These are phyloP conservation scores for Pasiphila rectangulata DNA, from an alignment of 2,888 invertebrate species.

Conservation along the genomic window DNA sequence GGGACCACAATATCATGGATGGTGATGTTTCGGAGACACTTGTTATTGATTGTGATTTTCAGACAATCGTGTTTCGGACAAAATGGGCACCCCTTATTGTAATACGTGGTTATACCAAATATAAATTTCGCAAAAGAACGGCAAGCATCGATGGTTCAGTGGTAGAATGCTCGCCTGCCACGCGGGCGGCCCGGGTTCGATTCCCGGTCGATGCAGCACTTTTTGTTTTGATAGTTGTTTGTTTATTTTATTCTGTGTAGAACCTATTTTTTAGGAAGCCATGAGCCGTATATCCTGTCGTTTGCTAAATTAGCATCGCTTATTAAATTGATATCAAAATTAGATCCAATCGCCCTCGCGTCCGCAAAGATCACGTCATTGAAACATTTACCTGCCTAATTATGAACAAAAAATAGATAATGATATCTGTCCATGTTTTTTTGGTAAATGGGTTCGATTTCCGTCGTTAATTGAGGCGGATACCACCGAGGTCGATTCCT, in stretches of 20 bases:
- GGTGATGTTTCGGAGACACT: no score
- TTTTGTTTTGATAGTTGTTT: slow-evolving; percentile 34
- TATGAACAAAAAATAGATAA: slow-evolving; percentile 14
- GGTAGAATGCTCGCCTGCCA: slow-evolving; percentile 81
- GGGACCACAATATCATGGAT: no score
- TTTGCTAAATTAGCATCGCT: background rate
- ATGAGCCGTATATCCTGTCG: background rate
- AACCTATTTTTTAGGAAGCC: no score
- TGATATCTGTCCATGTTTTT: slow-evolving; percentile 20
- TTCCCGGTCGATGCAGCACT: slow-evolving; percentile 78
- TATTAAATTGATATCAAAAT: no score
- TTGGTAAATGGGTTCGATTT: slow-evolving; percentile 50
- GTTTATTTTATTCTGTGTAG: background rate
- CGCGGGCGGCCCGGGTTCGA: slow-evolving; percentile 82
- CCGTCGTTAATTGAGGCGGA: slow-evolving; percentile 60
- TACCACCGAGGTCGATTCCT: slow-evolving; percentile 58
- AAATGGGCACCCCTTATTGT: background rate
- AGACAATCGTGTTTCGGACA: no score
- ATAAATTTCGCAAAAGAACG: fast-evolving
- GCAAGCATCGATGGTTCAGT: slow-evolving; percentile 77
- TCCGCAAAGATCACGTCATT: slow-evolving; percentile 1
- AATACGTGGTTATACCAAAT: background rate
- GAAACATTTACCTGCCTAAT: slow-evolving; percentile 1
- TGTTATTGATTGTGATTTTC: no score
- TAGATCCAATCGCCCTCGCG: slow-evolving; percentile 7